Evolutionary conservation across 2,113 vertebrate species (phyloP).

Genomic region (Poeciliopsis retropinna): DNA sequence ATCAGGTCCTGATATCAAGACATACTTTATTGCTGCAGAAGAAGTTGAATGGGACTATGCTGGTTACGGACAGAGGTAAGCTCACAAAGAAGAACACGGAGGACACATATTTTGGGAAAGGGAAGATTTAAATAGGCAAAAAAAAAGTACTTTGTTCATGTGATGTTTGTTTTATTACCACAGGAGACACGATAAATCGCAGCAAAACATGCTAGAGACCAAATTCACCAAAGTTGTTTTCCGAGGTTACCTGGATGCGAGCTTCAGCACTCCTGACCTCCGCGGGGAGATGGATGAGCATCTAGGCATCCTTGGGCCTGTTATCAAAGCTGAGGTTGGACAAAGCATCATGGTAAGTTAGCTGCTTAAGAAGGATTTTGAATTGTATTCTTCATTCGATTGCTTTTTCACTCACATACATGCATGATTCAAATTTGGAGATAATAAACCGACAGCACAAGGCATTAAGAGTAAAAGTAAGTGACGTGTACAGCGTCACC

Average conservation of each 20-base stretch:
- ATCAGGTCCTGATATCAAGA: slow-evolving; percentile 77
- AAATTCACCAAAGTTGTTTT: slow-evolving; percentile 89
- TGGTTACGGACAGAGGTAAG: slow-evolving; percentile 79
- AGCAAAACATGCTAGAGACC: slow-evolving; percentile 45
- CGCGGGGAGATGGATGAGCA: slow-evolving; percentile 88
- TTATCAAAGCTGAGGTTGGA: slow-evolving; percentile 91
- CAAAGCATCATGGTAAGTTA: slow-evolving; percentile 88
- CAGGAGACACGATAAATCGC: slow-evolving; percentile 53
- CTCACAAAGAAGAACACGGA: not conserved
- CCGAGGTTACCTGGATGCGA: slow-evolving; percentile 86
- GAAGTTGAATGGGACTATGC: slow-evolving; percentile 92
- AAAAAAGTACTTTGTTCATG: not conserved
- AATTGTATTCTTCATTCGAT: not conserved
- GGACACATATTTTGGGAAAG: not conserved
- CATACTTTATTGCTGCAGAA: slow-evolving; percentile 90
- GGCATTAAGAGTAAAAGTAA: too few relatives aligned
- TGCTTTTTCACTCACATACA: not conserved
- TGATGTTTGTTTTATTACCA: not conserved
- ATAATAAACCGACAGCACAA: too few relatives aligned
- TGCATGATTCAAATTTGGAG: not conserved
- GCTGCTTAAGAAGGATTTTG: not conserved
- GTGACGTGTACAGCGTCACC: too few relatives aligned
- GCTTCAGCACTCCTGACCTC: slow-evolving; percentile 82
- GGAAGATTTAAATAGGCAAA: not conserved
- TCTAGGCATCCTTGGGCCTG: slow-evolving; percentile 91